Conservation (phyloP, 2,797 vertebrate species). For the Neosilurus hyrtlii region DNA sequence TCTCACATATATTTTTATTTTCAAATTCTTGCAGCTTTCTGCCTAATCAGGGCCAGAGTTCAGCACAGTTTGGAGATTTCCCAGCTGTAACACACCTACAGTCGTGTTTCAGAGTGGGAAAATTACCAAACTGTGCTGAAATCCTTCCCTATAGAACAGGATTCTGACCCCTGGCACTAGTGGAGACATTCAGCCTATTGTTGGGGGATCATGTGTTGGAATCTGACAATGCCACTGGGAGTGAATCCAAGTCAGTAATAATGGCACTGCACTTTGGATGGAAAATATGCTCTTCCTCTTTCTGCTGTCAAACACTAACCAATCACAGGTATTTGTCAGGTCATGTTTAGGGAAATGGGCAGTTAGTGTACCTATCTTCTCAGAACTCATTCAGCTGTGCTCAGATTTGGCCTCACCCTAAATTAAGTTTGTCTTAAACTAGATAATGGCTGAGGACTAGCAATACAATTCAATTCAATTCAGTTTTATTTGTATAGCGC, state of each 20-base stretch:
- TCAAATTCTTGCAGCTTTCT: not conserved
- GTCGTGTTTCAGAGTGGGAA: not conserved
- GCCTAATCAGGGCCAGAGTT: not conserved
- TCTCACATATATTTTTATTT: not conserved
- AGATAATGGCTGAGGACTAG: not conserved
- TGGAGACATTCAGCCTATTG: not conserved
- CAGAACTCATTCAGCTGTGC: not conserved
- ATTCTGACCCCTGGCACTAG: slow-evolving; percentile 9
- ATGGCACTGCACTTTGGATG: not conserved
- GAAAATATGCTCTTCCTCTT: slow-evolving; percentile 27
- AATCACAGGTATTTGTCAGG: not conserved
- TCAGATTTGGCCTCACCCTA: not conserved
- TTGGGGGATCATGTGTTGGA: not conserved
- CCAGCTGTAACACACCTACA: not conserved
- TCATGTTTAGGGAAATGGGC: not conserved
- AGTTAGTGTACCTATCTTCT: not conserved
- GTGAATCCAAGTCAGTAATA: not conserved
- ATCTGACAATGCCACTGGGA: slow-evolving; percentile 11
- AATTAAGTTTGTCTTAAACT: not conserved
- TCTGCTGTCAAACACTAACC: not conserved
- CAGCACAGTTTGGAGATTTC: not conserved
- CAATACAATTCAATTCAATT: too few species aligned
- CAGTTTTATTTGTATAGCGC: too few species aligned
- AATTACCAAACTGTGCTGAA: slow-evolving; percentile 10
- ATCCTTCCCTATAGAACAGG: not conserved